Evolutionary conservation across 2,888 invertebrate species (phyloP).

Genomic region (Tricholauxania praeusta): DNA sequence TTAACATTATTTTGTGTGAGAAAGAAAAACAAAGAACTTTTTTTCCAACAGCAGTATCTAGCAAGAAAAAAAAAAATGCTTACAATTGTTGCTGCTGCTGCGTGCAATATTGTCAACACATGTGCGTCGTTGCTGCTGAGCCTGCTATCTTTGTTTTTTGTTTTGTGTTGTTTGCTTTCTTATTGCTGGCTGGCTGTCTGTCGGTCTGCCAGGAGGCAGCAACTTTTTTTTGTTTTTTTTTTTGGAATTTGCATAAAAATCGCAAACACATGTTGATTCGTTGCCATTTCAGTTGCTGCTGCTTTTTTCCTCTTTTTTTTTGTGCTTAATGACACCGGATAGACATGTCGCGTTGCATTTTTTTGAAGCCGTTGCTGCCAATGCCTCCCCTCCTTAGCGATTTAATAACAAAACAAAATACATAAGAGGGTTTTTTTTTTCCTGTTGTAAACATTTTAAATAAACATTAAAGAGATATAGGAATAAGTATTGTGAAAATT

Average conservation of each 20-base stretch:
- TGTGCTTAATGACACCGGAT: constrained; percentile 31
- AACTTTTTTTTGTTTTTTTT: constrained; percentile 3
- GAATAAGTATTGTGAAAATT: too few species aligned
- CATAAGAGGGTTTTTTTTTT: too few species aligned
- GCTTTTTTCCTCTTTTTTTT: constrained; percentile 1
- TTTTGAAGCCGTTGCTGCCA: background rate
- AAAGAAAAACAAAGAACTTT: constrained; percentile 1
- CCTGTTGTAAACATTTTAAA: too few species aligned
- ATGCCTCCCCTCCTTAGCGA: background rate
- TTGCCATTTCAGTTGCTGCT: background rate
- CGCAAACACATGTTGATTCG: constrained; percentile 32
- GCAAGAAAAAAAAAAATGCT: constrained; percentile 1
- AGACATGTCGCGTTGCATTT: constrained; percentile 16
- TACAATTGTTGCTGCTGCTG: background rate
- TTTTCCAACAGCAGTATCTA: background rate
- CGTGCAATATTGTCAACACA: constrained; percentile 19
- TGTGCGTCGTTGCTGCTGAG: constrained; percentile 12
- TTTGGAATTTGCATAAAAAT: constrained; percentile 26
- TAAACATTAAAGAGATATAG: too few species aligned
- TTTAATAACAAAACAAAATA: background rate
- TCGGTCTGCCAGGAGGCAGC: background rate
- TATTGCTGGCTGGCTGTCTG: background rate
- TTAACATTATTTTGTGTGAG: background rate
- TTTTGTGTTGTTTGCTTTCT: background rate
- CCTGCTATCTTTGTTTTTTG: background rate